These are phyloP conservation scores for Caerostris extrusa DNA, from an alignment of 1,140 invertebrate genomes.

Conservation along the genomic window DNA sequence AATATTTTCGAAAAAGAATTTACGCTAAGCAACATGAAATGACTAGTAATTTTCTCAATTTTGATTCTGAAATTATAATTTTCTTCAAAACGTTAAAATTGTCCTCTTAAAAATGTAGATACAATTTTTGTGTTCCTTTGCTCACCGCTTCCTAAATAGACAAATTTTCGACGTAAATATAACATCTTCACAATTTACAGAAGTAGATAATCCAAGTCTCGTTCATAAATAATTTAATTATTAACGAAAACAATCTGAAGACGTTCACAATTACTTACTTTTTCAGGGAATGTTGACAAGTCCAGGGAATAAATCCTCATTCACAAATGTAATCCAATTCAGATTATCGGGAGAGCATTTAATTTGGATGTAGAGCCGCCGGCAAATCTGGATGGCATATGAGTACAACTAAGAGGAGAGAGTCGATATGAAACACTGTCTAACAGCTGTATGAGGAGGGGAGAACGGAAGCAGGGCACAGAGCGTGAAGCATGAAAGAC, in stretches of 20 bases:
- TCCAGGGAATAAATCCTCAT: conserved; percentile 12
- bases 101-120: too few species aligned
- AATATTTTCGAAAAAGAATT: too few species aligned
- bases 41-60: too few species aligned
- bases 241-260: neutral
- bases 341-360: conserved; percentile 21
- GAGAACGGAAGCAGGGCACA: conserved; percentile 61
- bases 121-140: too few species aligned
- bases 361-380: neutral
- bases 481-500: conserved; percentile 68
- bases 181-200: too few species aligned
- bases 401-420: conserved; percentile 18
- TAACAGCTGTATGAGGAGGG: conserved; percentile 50
- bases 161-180: too few species aligned
- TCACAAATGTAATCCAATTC: conserved; percentile 42
- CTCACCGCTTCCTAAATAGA: too few species aligned
- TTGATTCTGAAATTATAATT: too few species aligned
- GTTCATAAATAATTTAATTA: neutral
- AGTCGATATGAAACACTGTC: neutral
- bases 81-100: too few species aligned
- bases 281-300: conserved; percentile 10
- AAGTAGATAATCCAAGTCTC: too few species aligned
- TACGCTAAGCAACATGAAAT: too few species aligned
- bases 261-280: too few species aligned
- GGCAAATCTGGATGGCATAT: conserved; percentile 44